These are phyloP conservation scores for Danio tinwini DNA, from an alignment of 2,797 vertebrate species.

Conservation along the genomic window DNA sequence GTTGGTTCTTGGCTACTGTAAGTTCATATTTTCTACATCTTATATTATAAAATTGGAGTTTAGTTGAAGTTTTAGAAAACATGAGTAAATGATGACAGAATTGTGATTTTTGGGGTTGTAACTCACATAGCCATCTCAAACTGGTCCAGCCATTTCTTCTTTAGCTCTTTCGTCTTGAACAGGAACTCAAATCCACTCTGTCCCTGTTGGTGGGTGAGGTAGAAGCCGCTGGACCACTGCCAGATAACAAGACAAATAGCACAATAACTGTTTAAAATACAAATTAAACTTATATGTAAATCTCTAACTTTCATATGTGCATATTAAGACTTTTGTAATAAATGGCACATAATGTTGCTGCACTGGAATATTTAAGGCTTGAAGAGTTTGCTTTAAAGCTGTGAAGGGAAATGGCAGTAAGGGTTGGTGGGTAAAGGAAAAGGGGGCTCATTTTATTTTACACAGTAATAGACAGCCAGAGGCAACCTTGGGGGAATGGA, in stretches of 20 bases:
- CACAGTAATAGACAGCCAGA: slow-evolving; percentile 70
- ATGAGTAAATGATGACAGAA: not conserved
- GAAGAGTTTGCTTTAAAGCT: slow-evolving; percentile 15
- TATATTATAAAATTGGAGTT: too few species aligned
- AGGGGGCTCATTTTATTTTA: slow-evolving; percentile 70
- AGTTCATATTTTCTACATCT: too few species aligned
- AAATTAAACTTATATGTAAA: not conserved
- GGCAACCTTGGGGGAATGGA: slow-evolving; percentile 70
- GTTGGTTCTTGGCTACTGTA: too few species aligned
- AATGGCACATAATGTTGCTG: not conserved
- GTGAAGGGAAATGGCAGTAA: not conserved
- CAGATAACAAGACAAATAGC: not conserved
- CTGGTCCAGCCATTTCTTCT: slow-evolving; percentile 98
- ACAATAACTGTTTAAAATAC: not conserved
- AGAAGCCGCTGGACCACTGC: slow-evolving; percentile 97
- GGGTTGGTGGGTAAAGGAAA: not conserved
- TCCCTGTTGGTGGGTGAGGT: slow-evolving; percentile 92
- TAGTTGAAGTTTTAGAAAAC: not conserved
- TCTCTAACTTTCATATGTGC: not conserved
- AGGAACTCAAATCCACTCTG: slow-evolving; percentile 92
- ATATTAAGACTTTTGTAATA: not conserved
- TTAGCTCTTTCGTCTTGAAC: slow-evolving; percentile 95
- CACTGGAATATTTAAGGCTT: not conserved
- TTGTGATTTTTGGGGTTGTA: slow-evolving; percentile 36
- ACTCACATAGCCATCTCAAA: slow-evolving; percentile 98